A percentile compares a stretch with the other conserved stretches of the same genome.
These are phyloP conservation scores for Ectropis crepuscularia DNA, from an alignment of 2,888 invertebrate species.

Conservation along the genomic window DNA sequence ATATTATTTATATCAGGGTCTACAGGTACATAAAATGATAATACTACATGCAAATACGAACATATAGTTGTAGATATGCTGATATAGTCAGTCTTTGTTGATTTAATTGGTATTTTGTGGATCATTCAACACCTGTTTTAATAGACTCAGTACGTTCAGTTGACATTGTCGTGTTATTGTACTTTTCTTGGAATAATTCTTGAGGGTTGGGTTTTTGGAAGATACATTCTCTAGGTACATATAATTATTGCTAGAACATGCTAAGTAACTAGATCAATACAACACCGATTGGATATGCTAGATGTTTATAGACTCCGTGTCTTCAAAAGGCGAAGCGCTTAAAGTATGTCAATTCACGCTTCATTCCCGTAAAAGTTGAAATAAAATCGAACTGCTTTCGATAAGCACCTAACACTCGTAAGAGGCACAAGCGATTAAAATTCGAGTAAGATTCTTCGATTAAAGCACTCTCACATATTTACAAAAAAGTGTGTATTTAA, in stretches of 20 bases:
- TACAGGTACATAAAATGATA: slow-evolving; percentile 15
- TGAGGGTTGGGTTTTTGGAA: slow-evolving; percentile 9
- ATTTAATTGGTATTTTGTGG: slow-evolving; percentile 17
- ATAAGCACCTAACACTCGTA: too few relatives aligned
- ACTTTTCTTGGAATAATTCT: slow-evolving; percentile 4
- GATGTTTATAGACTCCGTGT: too few relatives aligned
- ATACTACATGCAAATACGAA: slow-evolving; percentile 24
- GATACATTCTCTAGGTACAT: neutral
- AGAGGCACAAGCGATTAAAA: too few relatives aligned
- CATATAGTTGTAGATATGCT: slow-evolving; percentile 11
- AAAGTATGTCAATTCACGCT: too few relatives aligned
- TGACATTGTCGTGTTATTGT: slow-evolving; percentile 6
- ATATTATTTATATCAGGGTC: slow-evolving; percentile 2
- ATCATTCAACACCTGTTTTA: slow-evolving; percentile 20
- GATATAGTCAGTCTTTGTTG: slow-evolving; percentile 17
- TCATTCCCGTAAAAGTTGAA: too few relatives aligned
- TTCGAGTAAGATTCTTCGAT: too few relatives aligned
- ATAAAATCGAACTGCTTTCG: too few relatives aligned
- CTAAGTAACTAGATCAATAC: slow-evolving; percentile 16
- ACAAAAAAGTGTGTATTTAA: too few relatives aligned
- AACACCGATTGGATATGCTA: slow-evolving; percentile 3
- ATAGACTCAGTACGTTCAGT: slow-evolving; percentile 14
- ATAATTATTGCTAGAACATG: slow-evolving; percentile 16
- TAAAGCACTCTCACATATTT: too few relatives aligned
- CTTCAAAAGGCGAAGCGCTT: neutral